Evolutionary conservation across 2,113 vertebrate genomes (phyloP).

Genomic region (Coturnix japonica): DNA sequence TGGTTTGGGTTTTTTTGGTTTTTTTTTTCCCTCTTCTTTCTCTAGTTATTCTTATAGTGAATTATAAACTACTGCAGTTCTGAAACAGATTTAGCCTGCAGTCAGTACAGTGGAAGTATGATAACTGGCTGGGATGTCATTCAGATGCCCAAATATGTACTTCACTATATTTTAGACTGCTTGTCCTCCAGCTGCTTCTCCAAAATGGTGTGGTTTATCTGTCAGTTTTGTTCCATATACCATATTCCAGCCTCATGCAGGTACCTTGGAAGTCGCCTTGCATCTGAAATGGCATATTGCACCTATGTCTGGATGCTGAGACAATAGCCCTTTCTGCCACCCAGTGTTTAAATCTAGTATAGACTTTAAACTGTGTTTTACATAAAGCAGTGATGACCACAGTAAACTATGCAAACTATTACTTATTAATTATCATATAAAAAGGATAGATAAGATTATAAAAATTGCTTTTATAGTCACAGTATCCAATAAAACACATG

Average conservation of each 20-base stretch:
- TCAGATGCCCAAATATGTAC: neutral
- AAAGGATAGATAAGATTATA: neutral
- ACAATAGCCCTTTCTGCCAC: neutral
- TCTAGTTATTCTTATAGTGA: neutral
- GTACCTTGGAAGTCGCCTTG: accelerated
- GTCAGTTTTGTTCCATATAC: neutral
- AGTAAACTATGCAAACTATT: neutral
- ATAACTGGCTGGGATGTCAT: neutral
- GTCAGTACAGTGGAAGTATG: neutral
- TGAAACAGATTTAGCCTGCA: neutral
- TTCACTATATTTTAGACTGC: neutral
- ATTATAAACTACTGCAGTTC: neutral
- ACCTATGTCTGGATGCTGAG: neutral
- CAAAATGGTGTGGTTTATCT: neutral
- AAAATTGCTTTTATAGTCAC: neutral
- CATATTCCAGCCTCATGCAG: neutral
- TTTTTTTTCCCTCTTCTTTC: neutral
- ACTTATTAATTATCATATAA: too few relatives aligned
- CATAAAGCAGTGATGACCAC: neutral
- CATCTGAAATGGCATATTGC: neutral
- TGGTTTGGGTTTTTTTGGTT: neutral
- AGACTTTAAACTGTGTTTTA: neutral
- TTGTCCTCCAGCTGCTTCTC: neutral
- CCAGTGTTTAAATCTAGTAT: neutral
- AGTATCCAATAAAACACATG: neutral